These are phyloP conservation scores for Siphonodentalium dalli DNA, from an alignment of 2,888 invertebrate genomes.

Conservation along the genomic window DNA sequence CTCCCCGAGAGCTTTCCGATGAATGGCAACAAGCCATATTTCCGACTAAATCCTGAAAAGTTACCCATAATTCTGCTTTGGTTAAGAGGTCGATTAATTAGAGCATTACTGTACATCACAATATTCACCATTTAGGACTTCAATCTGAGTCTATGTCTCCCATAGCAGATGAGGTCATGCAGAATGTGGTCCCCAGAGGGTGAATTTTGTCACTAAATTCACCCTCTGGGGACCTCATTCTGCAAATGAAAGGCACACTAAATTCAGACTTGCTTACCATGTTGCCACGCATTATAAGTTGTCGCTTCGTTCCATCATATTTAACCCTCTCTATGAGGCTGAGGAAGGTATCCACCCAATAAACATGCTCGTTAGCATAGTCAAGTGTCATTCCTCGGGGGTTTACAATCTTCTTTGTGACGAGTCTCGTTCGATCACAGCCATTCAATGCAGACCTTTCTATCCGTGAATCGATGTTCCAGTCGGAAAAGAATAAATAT, in stretches of 20 bases:
- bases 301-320: slow-evolving; percentile 74
- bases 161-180: too few relatives aligned
- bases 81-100: too few relatives aligned
- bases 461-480: slow-evolving; percentile 81
- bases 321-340: slow-evolving; percentile 73
- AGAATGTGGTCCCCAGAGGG: too few relatives aligned
- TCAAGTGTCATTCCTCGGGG: slow-evolving; percentile 87
- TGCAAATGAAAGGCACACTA: too few relatives aligned
- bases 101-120: too few relatives aligned
- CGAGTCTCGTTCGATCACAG: slow-evolving; percentile 67
- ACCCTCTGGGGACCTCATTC: too few relatives aligned
- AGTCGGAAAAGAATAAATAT: slow-evolving; percentile 88
- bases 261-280: slow-evolving; percentile 24
- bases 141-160: neutral
- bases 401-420: slow-evolving; percentile 76
- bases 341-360: slow-evolving; percentile 82
- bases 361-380: slow-evolving; percentile 74
- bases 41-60: too few relatives aligned
- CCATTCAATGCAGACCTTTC: slow-evolving; percentile 88
- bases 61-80: too few relatives aligned
- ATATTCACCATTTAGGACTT: too few relatives aligned
- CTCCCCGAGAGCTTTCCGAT: too few relatives aligned
- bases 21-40: too few relatives aligned
- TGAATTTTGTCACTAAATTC: too few relatives aligned
- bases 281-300: slow-evolving; percentile 26